Base-by-base conservation (phyloP, 2,113 vertebrate genomes). In the Passer domesticus region DNA sequence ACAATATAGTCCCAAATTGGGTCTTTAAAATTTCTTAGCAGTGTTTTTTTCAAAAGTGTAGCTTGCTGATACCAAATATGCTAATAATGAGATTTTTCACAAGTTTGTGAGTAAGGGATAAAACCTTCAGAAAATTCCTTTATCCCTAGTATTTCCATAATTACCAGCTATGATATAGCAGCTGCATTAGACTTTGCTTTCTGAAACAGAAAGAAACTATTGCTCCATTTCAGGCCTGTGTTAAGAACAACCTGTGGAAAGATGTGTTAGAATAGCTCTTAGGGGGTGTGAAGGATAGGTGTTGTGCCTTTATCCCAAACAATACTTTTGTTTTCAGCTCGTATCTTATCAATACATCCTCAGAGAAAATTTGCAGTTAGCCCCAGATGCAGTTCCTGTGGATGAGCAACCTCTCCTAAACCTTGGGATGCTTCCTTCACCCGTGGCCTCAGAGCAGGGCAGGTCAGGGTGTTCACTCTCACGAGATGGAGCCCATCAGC, bases 151-250 rank as follows among this genome's bases (percentile, higher is more conserved):
- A 13, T 86, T 90, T 78, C 53, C 66, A 28, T 58, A 83, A 76
- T 79, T 85, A 43, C 23, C 31, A 73, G 7, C 41, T 82, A 9
- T 1, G 4, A 72, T 72, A 47, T 12, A 87, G 21, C 53, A 92
- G n/a, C 44, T 94, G 41, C 62, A 85, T 60, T 75, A 76, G 67
- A 69, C 13, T 59, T 88, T 67, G 15, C 20, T 82, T 85, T 73
- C 37, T 79, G 67, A 77, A 89, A 70, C 1, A 58, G 67, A 66
- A 79, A 14, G n/a, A 92, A 87, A 83, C 18, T 10, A 47, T 44
- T 87, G 13, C n/a, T 87, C 2, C 1, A 31, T 80, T 83, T 80
- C 15, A 27, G 56, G 5, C 90, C 33, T 0, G 0, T 16, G 21
- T 83, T 83, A 80, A 73, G 47, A 73, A 70, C 21, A 67, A 62